A percentile compares a stretch with the other conserved stretches of the same genome.
phyloP scores from a whole-genome alignment of 2,888 invertebrate genomes.

The Norana najaformis region DNA sequence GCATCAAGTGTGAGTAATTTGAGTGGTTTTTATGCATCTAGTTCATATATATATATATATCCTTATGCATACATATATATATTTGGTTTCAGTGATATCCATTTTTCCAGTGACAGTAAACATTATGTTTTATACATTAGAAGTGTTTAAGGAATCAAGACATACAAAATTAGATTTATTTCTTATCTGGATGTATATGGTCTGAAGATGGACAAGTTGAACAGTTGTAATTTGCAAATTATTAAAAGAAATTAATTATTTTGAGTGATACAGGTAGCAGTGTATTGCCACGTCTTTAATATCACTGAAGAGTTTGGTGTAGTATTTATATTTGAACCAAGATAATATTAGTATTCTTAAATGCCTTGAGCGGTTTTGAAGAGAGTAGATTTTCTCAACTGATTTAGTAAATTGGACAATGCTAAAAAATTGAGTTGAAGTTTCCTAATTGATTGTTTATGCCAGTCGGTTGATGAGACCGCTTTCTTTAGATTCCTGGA shows the following conservation, averaged over 20 bases:
- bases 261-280: neutral
- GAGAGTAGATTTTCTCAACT: neutral
- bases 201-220: neutral
- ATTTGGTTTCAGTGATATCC: neutral
- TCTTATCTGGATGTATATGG: neutral
- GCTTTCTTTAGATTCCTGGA: no score
- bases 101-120: neutral
- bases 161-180: neutral
- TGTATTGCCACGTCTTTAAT: neutral
- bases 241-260: neutral
- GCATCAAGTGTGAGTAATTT: no score
- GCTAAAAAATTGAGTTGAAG: neutral
- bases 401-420: neutral
- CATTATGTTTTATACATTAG: neutral
- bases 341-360: neutral
- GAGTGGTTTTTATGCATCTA: no score
- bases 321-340: neutral
- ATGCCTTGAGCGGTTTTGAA: neutral
- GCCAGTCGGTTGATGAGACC: no score
- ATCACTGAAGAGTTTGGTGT: neutral
- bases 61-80: neutral
- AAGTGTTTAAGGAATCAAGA: no score
- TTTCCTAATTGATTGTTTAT: neutral
- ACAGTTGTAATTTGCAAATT: slow-evolving; percentile 13
- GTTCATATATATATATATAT: neutral